Evolutionary conservation across 2,888 invertebrate genomes (phyloP), one percentile per base, ranked within the genome.

Genomic region (Synanthedon vespiformis): DNA sequence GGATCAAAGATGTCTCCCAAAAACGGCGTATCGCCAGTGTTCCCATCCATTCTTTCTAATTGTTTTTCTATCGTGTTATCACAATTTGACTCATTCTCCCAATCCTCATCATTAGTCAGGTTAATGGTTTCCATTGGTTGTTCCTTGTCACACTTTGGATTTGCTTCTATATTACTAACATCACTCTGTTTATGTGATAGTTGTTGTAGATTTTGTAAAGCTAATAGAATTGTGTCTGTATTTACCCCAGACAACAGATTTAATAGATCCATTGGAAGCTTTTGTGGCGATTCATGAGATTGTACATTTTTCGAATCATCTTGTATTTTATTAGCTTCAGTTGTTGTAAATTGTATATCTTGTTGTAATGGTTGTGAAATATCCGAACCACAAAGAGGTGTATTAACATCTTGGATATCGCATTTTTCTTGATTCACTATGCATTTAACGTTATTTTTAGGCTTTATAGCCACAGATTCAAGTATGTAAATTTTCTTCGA

Each of bases 1-100:
- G 88, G 88, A 57, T 88, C 86, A 64, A 88, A 88, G 59, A 88
- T 87, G 58, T 88, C 88, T 59, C 83, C 79, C 67, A 88, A 68
- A 74, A 86, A 87, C 58, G 86, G 84, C 49, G 86, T 84, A 40
- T 82, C 80, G 1, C 72, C 75, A n/a, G 79, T 70, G 52, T 67
- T 68, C 2, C 86, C 81, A 58, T 86, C 83, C 58, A 86, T 54
- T 55, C 64, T 70, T 59, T 80, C 70, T 34, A 86, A 62, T 58
- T 81, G 74, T 51, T 78, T 72, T 57, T 87, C 86, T 53, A 85
- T 85, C 3, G 44, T 44, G 40, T 75, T 80, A 49, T 81, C 87
- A 57, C 68, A 64, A 50, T 73, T 71, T 1, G 85, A 78, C 63
- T 85, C 87, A 53, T 72, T 77, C 56, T 86, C 86, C 82, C 84